Evolutionary conservation across 1,140 invertebrate species (phyloP), one percentile per base, ranked within the genome.

Genomic region (Pogonus chalceus): DNA sequence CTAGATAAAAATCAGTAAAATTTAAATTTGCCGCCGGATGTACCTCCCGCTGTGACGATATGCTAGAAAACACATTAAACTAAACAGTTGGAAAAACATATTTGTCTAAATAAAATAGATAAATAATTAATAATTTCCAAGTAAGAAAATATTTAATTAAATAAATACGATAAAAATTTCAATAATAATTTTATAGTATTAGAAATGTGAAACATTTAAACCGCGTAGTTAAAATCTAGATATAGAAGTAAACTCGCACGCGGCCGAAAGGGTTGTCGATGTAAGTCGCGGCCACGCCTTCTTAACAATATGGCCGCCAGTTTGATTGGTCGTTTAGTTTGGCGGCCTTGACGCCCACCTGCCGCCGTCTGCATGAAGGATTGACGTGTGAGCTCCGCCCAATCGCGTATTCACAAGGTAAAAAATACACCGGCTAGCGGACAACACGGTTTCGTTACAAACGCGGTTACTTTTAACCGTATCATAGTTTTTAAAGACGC

Each of bases 271-370:
- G 37, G 37, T 43, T 43, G 37, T 16, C 37, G 18, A 3, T 4
- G 26, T 14, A n/a, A n/a, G n/a, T 43, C 18, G 9, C 37, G 18
- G 18, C 37, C 37, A 43, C 37, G 37, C 37, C 37, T 16, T 4
- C 18, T 16, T 43, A 43, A 43, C 37, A 43, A 43, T 43, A 43
- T 43, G 37, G 37, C 37, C 37, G 37, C 9, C 37, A 43, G 9
- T 43, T 43, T 43, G 37, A 43, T 43, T 43, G 37, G 37, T 43
- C 37, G 37, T 10, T 43, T 3, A 10, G 18, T 18, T 7, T 18
- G 37, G 18, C 18, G 37, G 7, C 37, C 37, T 43, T 43, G 37
- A 43, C 37, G 37, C 37, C 37, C 37, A 43, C 37, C 37, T 43
- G 37, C 37, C 37, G 37, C 9, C 37, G 37, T 7, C 37, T 10